phyloP scores from a whole-genome alignment of 2,888 invertebrate species.

The Pardosa pseudoannulata region DNA sequence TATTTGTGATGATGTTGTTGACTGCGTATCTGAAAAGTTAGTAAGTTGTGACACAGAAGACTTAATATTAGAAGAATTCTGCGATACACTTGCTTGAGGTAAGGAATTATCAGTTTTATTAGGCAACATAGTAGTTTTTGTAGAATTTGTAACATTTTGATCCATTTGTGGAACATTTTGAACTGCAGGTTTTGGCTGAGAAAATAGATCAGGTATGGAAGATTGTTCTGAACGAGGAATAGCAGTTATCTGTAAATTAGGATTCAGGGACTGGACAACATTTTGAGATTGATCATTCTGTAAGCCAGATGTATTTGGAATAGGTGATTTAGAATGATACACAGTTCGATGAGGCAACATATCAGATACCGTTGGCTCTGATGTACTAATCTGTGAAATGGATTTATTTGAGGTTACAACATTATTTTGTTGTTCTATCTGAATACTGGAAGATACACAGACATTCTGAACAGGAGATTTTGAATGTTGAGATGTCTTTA shows the following conservation, averaged over 20 bases:
- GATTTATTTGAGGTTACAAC: neutral
- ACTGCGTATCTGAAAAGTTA: neutral
- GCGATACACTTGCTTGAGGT: conserved; percentile 32
- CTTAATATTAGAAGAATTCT: conserved; percentile 29
- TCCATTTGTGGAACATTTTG: neutral
- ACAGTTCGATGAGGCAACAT: conserved; percentile 29
- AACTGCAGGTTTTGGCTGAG: neutral
- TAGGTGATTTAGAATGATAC: conserved; percentile 27
- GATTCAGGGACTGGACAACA: conserved; percentile 28
- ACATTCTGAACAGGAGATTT: neutral
- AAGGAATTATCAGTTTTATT: conserved; percentile 44
- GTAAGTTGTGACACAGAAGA: conserved; percentile 30
- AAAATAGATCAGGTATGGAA: neutral
- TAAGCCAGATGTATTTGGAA: neutral
- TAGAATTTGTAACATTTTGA: neutral
- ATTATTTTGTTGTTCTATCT: neutral
- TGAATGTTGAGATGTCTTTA: neutral
- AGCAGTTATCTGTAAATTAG: conserved; percentile 7
- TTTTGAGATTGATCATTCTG: neutral
- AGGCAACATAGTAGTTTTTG: conserved; percentile 40
- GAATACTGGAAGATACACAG: neutral
- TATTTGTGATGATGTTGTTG: neutral
- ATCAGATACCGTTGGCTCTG: conserved; percentile 37
- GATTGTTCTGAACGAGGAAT: neutral
- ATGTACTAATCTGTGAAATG: conserved; percentile 14